Conservation (phyloP, 92 coral and sea anemone genomes). For the Desmophyllum pertusum region DNA sequence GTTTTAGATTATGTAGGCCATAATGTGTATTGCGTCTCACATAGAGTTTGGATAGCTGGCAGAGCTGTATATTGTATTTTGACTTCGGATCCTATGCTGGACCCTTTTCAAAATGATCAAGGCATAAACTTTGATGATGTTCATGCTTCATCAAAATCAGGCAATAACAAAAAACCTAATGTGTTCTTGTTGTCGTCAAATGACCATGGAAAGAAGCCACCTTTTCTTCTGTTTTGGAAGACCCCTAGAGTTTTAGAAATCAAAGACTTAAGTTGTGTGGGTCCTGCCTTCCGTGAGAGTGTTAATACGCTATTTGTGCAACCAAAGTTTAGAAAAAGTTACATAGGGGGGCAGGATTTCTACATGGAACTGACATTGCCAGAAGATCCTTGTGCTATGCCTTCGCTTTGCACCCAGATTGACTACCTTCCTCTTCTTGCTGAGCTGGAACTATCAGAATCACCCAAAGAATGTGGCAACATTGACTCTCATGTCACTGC, state of each 20-base stretch:
- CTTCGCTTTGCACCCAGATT: neutral
- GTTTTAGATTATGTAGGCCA: neutral
- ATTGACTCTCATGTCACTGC: constrained; percentile 1
- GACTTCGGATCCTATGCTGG: neutral
- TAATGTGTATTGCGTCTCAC: neutral
- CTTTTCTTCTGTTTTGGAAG: neutral
- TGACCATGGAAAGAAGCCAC: neutral
- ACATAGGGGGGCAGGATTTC: neutral
- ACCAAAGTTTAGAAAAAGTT: constrained; percentile 12
- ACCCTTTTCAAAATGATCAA: neutral
- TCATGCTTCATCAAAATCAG: neutral
- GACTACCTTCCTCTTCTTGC: constrained; percentile 11
- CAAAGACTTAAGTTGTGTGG: neutral
- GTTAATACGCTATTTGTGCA: constrained; percentile 19
- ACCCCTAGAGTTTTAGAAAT: neutral
- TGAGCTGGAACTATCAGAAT: constrained; percentile 7
- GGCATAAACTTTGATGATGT: neutral
- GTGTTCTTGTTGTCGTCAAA: neutral
- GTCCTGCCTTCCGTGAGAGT: constrained; percentile 7
- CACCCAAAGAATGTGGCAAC: neutral
- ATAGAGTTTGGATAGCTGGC: neutral
- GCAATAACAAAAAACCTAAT: neutral
- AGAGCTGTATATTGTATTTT: neutral
- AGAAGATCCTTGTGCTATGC: no score
- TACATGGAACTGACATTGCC: constrained; percentile 9